Base-by-base conservation (phyloP, 2,888 invertebrate genomes). In the Strigamia maritima region DNA sequence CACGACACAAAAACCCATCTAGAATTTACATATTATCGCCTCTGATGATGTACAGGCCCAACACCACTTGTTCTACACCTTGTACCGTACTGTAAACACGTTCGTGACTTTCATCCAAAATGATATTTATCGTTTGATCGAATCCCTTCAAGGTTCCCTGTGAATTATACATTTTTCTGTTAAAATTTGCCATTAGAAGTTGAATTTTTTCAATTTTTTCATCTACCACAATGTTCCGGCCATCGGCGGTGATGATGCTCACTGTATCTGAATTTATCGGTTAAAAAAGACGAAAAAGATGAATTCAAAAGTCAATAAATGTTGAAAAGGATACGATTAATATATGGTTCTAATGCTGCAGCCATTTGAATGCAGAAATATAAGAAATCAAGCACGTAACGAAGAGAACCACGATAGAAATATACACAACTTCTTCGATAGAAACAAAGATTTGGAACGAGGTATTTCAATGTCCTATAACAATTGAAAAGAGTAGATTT, bases 111-210 rank as follows among this genome's bases (percentile, higher is more conserved):
- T 99, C 98, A 85, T 98, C 98, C 82, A 99, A 88, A 83, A 99
- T 97, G 82, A 99, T 90, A 86, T 99, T 99, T 82, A 98, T 96
- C n/a, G 98, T 96, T 87, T 99, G 99, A 87, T 99, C 99, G 87
- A 97, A 99, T 38, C 99, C 99, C 87, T 98, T 98, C 81, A 99
- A 87, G 0, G 96, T 95, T 75, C 99, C 99, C 92, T 93, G 83
- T 81, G 87, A 49, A 87, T 81, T 79, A 81, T 40, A 80, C 35
- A 77, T 44, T 35, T n/a, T 24, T 65, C 16, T 6, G 7, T 35
- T 35, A 7, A 35, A 35, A 35, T 8, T 35, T n/a, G n/a, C n/a
- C n/a, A n/a, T n/a, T 24, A 75, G 22, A 81, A 81, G 38, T 28
- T 75, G 14, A 81, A 14, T 44, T 19, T 40, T 16, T 28, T 28